Evolutionary conservation across 2,888 invertebrate species (phyloP), one percentile per base, ranked within the genome.

Genomic region (Falcaria lacertinaria): DNA sequence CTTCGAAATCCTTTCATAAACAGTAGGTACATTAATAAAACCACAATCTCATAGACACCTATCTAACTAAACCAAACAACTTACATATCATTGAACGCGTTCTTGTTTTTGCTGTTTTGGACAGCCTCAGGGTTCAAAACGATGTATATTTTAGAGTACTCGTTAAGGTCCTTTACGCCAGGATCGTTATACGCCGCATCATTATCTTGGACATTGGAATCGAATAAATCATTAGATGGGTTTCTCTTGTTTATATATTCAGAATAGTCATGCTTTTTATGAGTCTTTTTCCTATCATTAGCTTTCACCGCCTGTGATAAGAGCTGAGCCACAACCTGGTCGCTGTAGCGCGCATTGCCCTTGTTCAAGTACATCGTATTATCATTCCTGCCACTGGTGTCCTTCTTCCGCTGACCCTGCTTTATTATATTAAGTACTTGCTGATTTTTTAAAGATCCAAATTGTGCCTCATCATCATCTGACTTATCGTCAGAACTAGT

Each of bases 111-210:
- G 47, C 57, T 69, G 6, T 59, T 64, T 50, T 60, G 45, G 5
- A 74, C 34, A 11, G 64, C 72, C 34, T 61, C 48, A 15, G 78
- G 70, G 46, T 79, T 72, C 28, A 83, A 50, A 41, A 85, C 55
- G 13, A 85, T 53, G 36, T 71, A 79, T 35, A 83, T 55, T 60
- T 76, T 77, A 1, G 78, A 75, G 59, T 76, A 76, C 16, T 69
- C 58, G 35, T 64, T 57, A 2, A 63, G 44, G 39, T 47, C 47
- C 14, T n/a, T n/a, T n/a, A n/a, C n/a, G n/a, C 19, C 41, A 13
- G 40, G 33, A 6, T 44, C 41, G 15, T 33, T n/a, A n/a, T n/a
- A n/a, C n/a, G n/a, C 50, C 40, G 14, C 50, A 22, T 53, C 44
- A 4, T 39, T 34, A 13, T 39, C 39, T 8, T 35, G 28, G 4